Evolutionary conservation across 2,888 invertebrate genomes (phyloP), one percentile per base, ranked within the genome.

Genomic region (Drosophila neutralis): DNA sequence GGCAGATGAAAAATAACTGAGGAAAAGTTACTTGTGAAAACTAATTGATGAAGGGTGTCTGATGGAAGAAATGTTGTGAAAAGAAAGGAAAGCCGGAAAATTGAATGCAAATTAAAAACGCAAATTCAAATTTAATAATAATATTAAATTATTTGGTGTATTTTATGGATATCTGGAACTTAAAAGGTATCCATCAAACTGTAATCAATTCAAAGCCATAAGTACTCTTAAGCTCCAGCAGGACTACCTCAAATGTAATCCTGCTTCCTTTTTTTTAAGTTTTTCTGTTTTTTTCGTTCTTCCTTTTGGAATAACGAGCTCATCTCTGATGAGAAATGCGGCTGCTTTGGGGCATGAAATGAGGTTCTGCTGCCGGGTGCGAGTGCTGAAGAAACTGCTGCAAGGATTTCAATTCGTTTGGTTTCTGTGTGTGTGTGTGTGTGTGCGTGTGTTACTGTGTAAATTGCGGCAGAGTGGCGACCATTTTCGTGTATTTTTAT

Each of bases 291-390:
- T 27, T 38, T 40, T 58, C 56, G 27, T 80, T 64, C 48, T 49
- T 73, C 48, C 48, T 45, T 42, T 68, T 45, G 21, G 21, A 24
- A 48, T 71, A 75, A 71, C 76, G 61, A 75, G 67, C 77, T 79
- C 77, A 65, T 61, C 79, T 63, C 64, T 42, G 63, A 60, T 45
- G 33, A 67, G 51, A 21, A 56, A 38, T 35, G 35, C 18, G 35
- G 24, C 45, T 48, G 76, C 80, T 78, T 59, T 76, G 52, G 68
- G 70, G 69, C 81, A 77, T 81, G 68, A 80, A 80, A 80, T 80
- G 81, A 76, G 66, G 73, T 38, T 29, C 77, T 71, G 69, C 73
- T 74, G 63, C 49, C 71, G 78, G 72, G 67, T 69, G 76, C 62
- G 63, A 70, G 36, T 59, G 58, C 42, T 56, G 42, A 66, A 62